These are phyloP conservation scores for Amblyopsis rosae DNA, from an alignment of 2,113 vertebrate genomes.

Conservation along the genomic window DNA sequence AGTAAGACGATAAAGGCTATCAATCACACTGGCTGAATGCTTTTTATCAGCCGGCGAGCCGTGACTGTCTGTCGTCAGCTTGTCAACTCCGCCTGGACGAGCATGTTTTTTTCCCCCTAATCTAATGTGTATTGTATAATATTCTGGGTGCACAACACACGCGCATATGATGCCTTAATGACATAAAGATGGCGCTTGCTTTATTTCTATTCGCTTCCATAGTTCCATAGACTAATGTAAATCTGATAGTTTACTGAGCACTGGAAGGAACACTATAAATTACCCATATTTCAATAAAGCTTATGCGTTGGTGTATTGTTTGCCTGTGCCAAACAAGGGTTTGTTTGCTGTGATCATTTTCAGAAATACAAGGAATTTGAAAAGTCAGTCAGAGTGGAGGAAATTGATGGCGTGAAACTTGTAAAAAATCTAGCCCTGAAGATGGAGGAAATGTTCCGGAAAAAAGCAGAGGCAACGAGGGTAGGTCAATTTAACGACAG, in stretches of 20 bases:
- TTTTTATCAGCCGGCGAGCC: slow-evolving; percentile 59
- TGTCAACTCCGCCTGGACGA: not conserved
- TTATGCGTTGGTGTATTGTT: not conserved
- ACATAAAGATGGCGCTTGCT: too few species aligned
- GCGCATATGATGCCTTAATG: not conserved
- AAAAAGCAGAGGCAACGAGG: slow-evolving; percentile 90
- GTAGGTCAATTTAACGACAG: slow-evolving; percentile 69
- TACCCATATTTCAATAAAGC: not conserved
- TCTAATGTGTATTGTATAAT: not conserved
- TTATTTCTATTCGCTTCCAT: too few species aligned
- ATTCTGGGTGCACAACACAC: not conserved
- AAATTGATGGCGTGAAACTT: slow-evolving; percentile 93
- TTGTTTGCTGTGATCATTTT: slow-evolving; percentile 25
- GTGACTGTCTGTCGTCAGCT: slow-evolving; percentile 4
- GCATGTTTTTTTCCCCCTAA: not conserved
- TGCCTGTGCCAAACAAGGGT: not conserved
- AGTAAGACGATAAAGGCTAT: slow-evolving; percentile 60
- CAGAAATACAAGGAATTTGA: slow-evolving; percentile 98
- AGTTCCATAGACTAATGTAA: too few species aligned
- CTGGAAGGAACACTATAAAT: slow-evolving; percentile 20
- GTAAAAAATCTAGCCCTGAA: slow-evolving; percentile 93
- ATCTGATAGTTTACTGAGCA: too few species aligned
- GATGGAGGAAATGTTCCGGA: slow-evolving; percentile 98
- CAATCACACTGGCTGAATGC: slow-evolving; percentile 55
- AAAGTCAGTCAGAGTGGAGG: slow-evolving; percentile 90